These are phyloP conservation scores for Acromyrmex heyeri DNA, from an alignment of 1,140 invertebrate genomes.

Conservation along the genomic window DNA sequence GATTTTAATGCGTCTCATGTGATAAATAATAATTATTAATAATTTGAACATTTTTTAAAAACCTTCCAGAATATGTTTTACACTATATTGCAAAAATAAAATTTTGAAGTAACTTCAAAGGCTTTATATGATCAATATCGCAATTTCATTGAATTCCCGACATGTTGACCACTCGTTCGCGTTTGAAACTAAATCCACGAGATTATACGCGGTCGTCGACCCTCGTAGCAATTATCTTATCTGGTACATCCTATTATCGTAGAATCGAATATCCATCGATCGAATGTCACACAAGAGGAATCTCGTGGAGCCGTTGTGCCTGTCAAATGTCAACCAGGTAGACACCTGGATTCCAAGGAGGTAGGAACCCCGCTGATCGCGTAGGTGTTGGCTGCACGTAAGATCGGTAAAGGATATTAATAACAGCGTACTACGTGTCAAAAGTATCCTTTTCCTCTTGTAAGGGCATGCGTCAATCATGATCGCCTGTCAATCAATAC, in stretches of 20 bases:
- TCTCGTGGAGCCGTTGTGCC: constrained; percentile 70
- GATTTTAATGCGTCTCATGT: not conserved
- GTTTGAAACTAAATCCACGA: not conserved
- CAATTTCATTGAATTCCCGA: not conserved
- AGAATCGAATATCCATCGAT: constrained; percentile 70
- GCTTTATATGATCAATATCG: not conserved
- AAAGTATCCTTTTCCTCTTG: constrained; percentile 54
- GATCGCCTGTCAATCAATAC: constrained; percentile 64
- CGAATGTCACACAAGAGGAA: constrained; percentile 74
- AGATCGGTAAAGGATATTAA: constrained; percentile 78
- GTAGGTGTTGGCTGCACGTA: constrained; percentile 79
- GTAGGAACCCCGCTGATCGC: constrained; percentile 78
- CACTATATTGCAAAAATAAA: not conserved
- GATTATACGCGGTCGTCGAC: constrained; percentile 8
- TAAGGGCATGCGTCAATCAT: constrained; percentile 72
- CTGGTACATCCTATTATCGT: constrained; percentile 53
- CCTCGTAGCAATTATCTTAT: constrained; percentile 43
- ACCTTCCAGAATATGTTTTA: not conserved
- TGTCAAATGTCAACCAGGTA: constrained; percentile 79
- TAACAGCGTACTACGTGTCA: constrained; percentile 73
- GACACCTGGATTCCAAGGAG: constrained; percentile 68
- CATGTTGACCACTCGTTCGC: not conserved
- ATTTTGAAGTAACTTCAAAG: not conserved
- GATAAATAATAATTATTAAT: not conserved
- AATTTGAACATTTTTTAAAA: not conserved